Conservation (phyloP, 2,888 invertebrate species). For the Drosophila formosana region DNA sequence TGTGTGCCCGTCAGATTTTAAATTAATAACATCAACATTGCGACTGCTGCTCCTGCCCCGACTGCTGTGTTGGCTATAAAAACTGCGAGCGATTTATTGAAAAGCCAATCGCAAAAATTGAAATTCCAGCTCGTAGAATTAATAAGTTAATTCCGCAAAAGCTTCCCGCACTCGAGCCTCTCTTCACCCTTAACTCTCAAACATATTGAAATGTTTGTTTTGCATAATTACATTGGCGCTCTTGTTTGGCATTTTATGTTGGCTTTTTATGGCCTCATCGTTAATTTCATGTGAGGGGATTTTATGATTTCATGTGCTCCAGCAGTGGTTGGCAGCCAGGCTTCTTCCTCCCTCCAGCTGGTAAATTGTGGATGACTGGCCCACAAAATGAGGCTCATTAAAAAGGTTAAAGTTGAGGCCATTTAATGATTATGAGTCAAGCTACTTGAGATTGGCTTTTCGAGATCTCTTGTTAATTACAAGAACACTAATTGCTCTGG, state of each 20-base stretch:
- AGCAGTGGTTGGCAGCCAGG: not conserved
- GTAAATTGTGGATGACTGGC: conserved; percentile 34
- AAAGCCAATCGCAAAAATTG: conserved; percentile 56
- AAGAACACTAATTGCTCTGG: conserved; percentile 52
- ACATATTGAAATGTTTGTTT: conserved; percentile 65
- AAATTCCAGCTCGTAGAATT: conserved; percentile 65
- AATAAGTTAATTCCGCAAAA: conserved; percentile 74
- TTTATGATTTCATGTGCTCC: conserved; percentile 49
- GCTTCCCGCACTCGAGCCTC: conserved; percentile 1
- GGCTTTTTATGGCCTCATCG: conserved; percentile 60
- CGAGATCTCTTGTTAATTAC: conserved; percentile 38
- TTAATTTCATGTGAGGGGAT: conserved; percentile 68
- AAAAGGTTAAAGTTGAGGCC: conserved; percentile 76
- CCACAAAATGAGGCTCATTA: conserved; percentile 61
- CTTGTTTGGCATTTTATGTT: conserved; percentile 67
- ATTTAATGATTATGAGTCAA: conserved; percentile 54
- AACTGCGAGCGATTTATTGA: conserved; percentile 50
- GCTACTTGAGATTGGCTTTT: conserved; percentile 34
- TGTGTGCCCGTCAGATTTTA: conserved; percentile 50
- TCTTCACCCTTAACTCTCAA: not conserved
- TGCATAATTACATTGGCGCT: conserved; percentile 70
- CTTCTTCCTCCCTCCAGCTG: conserved; percentile 7
- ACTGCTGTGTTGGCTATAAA: conserved; percentile 50
- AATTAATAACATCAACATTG: conserved; percentile 72
- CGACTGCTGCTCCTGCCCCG: conserved; percentile 10